These are phyloP conservation scores for Danaus plexippus DNA, from an alignment of 1,140 invertebrate genomes.

Conservation along the genomic window DNA sequence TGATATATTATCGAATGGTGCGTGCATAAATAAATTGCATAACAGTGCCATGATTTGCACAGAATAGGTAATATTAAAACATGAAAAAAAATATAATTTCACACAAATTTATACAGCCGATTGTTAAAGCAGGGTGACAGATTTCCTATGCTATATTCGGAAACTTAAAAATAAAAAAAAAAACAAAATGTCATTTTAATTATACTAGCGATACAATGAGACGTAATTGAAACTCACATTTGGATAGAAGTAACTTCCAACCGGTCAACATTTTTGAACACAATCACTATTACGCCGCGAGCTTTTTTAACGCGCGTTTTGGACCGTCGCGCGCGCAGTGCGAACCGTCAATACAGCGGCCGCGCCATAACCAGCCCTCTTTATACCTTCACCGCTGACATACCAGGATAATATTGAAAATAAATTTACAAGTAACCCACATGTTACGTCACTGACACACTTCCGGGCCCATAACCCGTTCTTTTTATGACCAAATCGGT, in stretches of 20 bases:
- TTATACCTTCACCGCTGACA: slow-evolving; percentile 34
- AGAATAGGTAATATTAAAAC: no score
- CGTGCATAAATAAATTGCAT: no score
- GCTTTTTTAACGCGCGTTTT: slow-evolving; percentile 19
- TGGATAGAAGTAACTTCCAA: slow-evolving; percentile 55
- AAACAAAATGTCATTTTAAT: slow-evolving; percentile 1
- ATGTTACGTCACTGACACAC: slow-evolving; percentile 24
- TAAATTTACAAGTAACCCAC: slow-evolving; percentile 5
- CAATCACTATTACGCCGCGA: slow-evolving; percentile 9
- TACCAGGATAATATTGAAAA: slow-evolving; percentile 15
- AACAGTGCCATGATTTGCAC: no score
- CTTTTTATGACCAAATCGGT: slow-evolving; percentile 13
- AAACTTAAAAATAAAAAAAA: not conserved
- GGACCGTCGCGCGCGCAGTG: slow-evolving; percentile 12
- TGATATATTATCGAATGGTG: no score
- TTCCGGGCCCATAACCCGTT: slow-evolving; percentile 19
- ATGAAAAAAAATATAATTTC: no score
- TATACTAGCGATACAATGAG: no score
- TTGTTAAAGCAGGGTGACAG: no score
- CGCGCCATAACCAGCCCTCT: slow-evolving; percentile 35
- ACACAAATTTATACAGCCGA: no score
- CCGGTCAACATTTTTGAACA: slow-evolving; percentile 48
- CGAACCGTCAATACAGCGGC: slow-evolving; percentile 35
- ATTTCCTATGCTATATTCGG: no score
- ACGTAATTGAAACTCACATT: slow-evolving; percentile 38